phyloP scores from a whole-genome alignment of 2,797 vertebrate genomes.

The Chaunax sp. region DNA sequence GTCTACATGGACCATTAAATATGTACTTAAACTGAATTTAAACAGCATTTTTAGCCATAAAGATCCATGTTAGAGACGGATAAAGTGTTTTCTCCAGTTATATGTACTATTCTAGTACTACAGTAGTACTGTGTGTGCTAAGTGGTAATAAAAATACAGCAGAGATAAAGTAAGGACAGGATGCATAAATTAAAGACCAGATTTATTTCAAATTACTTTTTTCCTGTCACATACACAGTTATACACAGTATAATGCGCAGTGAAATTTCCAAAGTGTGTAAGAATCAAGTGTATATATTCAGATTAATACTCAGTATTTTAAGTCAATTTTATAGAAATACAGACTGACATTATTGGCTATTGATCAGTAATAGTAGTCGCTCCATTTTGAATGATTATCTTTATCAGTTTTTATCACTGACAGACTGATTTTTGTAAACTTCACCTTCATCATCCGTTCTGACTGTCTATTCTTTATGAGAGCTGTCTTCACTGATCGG shows the following conservation, averaged over 20 bases:
- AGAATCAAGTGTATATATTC: not conserved
- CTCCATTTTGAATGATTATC: conserved; percentile 5
- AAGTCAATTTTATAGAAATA: not conserved
- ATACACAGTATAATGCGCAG: no score
- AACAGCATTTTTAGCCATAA: no score
- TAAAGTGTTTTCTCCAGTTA: no score
- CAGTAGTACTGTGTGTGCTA: no score
- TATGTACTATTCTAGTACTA: no score
- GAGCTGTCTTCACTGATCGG: conserved; percentile 6
- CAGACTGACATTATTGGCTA: not conserved
- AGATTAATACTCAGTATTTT: not conserved
- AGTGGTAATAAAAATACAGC: not conserved
- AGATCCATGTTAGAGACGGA: no score
- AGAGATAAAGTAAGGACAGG: not conserved
- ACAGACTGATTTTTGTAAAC: conserved; percentile 14
- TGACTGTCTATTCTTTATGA: conserved; percentile 8
- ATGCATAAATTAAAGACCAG: no score
- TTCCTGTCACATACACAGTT: no score
- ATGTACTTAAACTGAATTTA: not conserved
- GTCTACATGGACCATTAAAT: not conserved
- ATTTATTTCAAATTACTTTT: no score
- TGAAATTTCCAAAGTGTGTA: not conserved
- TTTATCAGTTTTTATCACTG: conserved; percentile 3
- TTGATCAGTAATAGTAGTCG: not conserved
- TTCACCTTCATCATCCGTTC: not conserved